phyloP scores from a whole-genome alignment of 2,888 invertebrate species.

The Heterodera filipjevi region DNA sequence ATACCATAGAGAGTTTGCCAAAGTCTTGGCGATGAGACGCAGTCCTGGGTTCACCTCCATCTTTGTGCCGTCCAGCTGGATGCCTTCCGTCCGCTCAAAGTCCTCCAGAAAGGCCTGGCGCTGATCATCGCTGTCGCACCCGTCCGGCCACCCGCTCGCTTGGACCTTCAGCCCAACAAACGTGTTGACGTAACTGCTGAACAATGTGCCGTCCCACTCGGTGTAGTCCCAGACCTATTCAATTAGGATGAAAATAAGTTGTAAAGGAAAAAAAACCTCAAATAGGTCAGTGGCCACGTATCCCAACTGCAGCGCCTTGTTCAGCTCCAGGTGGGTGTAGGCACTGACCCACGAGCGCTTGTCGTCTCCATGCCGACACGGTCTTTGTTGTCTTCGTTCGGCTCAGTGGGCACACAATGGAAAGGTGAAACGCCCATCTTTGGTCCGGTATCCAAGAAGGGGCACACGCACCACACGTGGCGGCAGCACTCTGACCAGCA shows the following conservation, averaged over 20 bases:
- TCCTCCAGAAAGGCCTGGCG: slow-evolving; percentile 8
- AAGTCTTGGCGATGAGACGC: slow-evolving; percentile 27
- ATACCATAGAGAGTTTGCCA: slow-evolving; percentile 30
- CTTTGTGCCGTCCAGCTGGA: not conserved
- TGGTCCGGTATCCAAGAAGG: no score
- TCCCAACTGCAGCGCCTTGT: not conserved
- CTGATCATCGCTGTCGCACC: slow-evolving; percentile 2
- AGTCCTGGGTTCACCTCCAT: slow-evolving; percentile 24
- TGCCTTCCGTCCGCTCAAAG: not conserved
- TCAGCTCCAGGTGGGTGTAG: slow-evolving; percentile 9
- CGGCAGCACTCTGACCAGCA: no score
- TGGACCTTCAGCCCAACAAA: slow-evolving; percentile 6
- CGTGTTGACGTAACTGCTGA: slow-evolving; percentile 17
- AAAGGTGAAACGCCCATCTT: not conserved
- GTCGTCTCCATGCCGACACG: not conserved
- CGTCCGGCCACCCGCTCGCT: slow-evolving; percentile 34
- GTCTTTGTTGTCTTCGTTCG: not conserved
- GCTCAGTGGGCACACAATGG: not conserved
- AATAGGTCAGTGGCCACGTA: not conserved
- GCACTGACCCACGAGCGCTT: slow-evolving; percentile 9
- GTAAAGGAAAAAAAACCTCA: not conserved
- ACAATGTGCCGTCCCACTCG: slow-evolving; percentile 1
- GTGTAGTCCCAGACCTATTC: slow-evolving; percentile 12
- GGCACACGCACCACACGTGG: no score
- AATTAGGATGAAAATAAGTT: not conserved